Base-by-base conservation (phyloP, 2,888 invertebrate species). In the Eupithecia centaureata region DNA sequence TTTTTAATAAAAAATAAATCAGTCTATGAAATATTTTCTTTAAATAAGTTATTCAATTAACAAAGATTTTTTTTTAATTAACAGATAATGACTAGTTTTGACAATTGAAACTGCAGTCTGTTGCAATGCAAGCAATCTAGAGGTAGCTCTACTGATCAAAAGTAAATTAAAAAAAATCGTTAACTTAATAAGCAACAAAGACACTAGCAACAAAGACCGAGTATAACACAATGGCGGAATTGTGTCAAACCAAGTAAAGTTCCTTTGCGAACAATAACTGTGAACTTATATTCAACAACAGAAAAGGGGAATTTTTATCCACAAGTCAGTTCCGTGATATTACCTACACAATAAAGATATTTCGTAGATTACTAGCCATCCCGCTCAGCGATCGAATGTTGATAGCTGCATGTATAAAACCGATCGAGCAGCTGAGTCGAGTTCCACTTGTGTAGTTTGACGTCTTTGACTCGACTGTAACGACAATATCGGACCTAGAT, bases 401-500 rank as follows among this genome's bases (percentile, higher is more conserved):
- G 82, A 82, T 84, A 83, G 77, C 78, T 76, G 77, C 79, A 81
- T 77, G 78, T 87, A 88, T 87, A 87, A 85, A 87, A 81, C 74
- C 76, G 66, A 72, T 72, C 77, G 75, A 72, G 72, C 77, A 65
- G 35, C 47, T 67, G 60, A 73, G 67, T 67, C 63, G 32, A 67
- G 69, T 69, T 70, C 75, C 86, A 87, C 79, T 86, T 79, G 81
- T 74, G 74, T 72, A 63, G 75, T 70, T 78, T 73, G 71, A 22
- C 10, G 10, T 22, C 10, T 22, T 4, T n/a, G 42, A 42, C 18
- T 42, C 18, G 47, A 76, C 76, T 79, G 81, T 74, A 65, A 64
- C 73, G 27, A 30, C 57, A 8, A 12, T 51, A 30, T 25, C 28
- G 25, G 15, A 57, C 38, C n/a, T 38, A 1, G 13, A 56, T 63